phyloP scores from a whole-genome alignment of 2,888 invertebrate species.

The Eustalomyia histrio region DNA sequence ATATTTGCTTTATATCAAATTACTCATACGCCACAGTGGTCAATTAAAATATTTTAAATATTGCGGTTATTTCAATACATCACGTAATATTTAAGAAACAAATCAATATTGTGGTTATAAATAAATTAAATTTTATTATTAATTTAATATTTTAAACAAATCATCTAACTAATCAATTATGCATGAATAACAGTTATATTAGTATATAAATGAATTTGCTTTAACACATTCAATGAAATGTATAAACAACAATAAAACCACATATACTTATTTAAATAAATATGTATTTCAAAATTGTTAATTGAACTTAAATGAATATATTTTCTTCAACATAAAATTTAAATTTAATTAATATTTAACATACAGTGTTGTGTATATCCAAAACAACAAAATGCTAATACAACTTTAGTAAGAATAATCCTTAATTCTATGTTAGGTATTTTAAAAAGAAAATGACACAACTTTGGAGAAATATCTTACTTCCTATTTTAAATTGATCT shows the following conservation, averaged over 20 bases:
- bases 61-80: neutral
- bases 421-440: too few species aligned
- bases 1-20: neutral
- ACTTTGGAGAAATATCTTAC: too few species aligned
- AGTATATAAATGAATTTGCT: neutral
- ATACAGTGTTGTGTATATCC: too few species aligned
- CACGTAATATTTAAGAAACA: neutral
- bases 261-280: neutral
- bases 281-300: neutral
- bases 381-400: too few species aligned
- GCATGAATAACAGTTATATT: conserved; percentile 2
- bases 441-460: too few species aligned
- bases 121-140: conserved; percentile 13
- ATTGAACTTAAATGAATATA: neutral
- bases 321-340: neutral
- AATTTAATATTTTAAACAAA: conserved; percentile 8
- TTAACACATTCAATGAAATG: neutral
- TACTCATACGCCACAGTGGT: conserved; percentile 27
- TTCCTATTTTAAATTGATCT: too few species aligned
- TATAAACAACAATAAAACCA: neutral
- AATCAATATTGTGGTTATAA: conserved; percentile 9
- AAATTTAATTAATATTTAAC: neutral
- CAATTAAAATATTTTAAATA: neutral
- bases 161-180: neutral
- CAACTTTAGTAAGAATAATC: too few species aligned